These are phyloP conservation scores for Mya arenaria DNA, from an alignment of 1,140 invertebrate genomes.

Conservation along the genomic window DNA sequence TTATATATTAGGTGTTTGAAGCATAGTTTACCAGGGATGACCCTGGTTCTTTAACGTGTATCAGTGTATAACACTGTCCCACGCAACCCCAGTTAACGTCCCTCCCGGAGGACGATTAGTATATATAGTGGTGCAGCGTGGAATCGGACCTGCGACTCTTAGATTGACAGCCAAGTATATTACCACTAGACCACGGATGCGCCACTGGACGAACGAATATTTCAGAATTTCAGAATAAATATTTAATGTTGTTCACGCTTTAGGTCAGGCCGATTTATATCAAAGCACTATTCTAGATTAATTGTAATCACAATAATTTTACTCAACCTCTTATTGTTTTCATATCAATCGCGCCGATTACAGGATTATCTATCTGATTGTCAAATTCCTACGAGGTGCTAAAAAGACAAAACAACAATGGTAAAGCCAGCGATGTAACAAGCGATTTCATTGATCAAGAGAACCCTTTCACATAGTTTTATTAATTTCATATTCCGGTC, in stretches of 20 bases:
- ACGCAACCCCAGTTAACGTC: too few relatives aligned
- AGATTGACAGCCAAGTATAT: too few relatives aligned
- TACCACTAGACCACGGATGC: too few relatives aligned
- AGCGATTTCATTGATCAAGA: neutral
- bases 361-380: neutral
- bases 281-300: neutral
- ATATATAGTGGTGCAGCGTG: too few relatives aligned
- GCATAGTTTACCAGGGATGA: too few relatives aligned
- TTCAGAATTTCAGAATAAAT: too few relatives aligned
- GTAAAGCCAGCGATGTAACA: neutral
- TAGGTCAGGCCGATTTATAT: neutral
- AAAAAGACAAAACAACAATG: neutral
- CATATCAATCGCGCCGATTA: neutral
- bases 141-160: too few relatives aligned
- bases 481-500: too few relatives aligned
- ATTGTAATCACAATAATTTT: neutral
- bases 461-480: neutral
- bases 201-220: neutral
- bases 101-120: too few relatives aligned
- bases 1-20: too few relatives aligned
- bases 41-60: too few relatives aligned
- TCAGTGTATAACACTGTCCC: too few relatives aligned
- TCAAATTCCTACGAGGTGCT: neutral
- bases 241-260: neutral
- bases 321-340: neutral